Evolutionary conservation across 2,888 invertebrate species (phyloP).

Genomic region (Trichopria drosophilae): DNA sequence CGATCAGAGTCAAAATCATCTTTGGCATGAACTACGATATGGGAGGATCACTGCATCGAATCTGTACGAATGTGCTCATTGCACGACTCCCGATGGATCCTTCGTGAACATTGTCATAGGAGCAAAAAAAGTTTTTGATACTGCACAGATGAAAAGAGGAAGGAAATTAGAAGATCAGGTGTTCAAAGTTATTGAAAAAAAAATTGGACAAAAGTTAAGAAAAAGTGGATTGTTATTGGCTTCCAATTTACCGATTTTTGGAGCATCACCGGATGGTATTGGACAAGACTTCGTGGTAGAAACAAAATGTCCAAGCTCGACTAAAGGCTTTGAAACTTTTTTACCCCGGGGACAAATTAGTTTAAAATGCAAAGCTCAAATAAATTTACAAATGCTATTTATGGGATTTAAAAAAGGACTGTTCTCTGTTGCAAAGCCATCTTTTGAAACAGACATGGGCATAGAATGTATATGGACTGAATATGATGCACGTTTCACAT

Average conservation of each 20-base stretch:
- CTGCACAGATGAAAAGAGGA: slow-evolving; percentile 6
- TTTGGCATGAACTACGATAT: slow-evolving; percentile 10
- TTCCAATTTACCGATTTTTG: slow-evolving; percentile 28
- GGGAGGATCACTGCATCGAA: slow-evolving; percentile 12
- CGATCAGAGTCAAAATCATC: not conserved
- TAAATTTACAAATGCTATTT: slow-evolving; percentile 40
- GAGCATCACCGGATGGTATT: slow-evolving; percentile 39
- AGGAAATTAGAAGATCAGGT: not conserved
- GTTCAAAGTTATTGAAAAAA: too few relatives aligned
- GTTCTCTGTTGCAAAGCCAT: slow-evolving; percentile 38
- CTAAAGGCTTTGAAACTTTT: slow-evolving; percentile 31
- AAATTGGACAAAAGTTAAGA: slow-evolving; percentile 1
- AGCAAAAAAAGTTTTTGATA: slow-evolving; percentile 7
- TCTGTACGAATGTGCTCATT: slow-evolving; percentile 2
- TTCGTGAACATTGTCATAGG: slow-evolving; percentile 9
- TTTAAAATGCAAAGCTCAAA: slow-evolving; percentile 27
- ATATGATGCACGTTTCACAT: slow-evolving; percentile 1
- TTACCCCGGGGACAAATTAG: slow-evolving; percentile 2
- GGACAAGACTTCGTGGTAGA: slow-evolving; percentile 36
- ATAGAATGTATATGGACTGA: slow-evolving; percentile 19
- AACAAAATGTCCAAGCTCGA: slow-evolving; percentile 40
- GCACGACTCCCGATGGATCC: slow-evolving; percentile 1
- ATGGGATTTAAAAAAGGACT: slow-evolving; percentile 32
- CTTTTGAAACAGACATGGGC: slow-evolving; percentile 32
- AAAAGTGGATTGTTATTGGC: not conserved